Conservation (phyloP, 1,140 invertebrate genomes). For the Paraescarpia echinospica region DNA sequence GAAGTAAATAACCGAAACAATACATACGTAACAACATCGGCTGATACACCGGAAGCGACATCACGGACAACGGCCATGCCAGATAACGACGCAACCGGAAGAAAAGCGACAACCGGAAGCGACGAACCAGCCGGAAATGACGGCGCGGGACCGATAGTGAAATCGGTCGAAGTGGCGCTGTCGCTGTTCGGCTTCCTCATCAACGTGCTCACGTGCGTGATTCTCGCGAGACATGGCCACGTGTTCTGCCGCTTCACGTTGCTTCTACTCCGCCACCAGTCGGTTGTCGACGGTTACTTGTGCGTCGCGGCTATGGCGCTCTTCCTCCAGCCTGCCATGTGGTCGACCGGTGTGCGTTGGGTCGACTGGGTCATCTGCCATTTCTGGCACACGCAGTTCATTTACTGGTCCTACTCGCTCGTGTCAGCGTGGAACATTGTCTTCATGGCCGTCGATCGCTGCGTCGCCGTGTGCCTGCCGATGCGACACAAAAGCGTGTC, state of each 20-base stretch:
- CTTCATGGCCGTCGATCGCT: background rate
- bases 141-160: background rate
- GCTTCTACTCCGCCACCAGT: background rate
- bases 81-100: background rate
- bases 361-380: slow-evolving; percentile 7
- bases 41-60: background rate
- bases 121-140: background rate
- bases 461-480: slow-evolving; percentile 1
- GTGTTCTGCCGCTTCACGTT: background rate
- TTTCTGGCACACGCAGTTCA: slow-evolving; percentile 7
- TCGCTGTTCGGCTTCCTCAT: background rate
- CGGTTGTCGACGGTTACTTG: background rate
- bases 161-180: background rate
- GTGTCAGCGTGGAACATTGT: slow-evolving; percentile 8
- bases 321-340: slow-evolving; percentile 6
- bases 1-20: background rate
- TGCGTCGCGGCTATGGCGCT: background rate
- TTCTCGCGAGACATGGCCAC: background rate
- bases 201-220: background rate
- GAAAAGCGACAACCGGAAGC: background rate
- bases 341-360: background rate
- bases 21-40: background rate
- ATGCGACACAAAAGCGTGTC: background rate
- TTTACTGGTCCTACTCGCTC: background rate
- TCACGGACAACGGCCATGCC: background rate